Evolutionary conservation across 2,797 vertebrate species (phyloP).

Genomic region (Centropyge bicolor): DNA sequence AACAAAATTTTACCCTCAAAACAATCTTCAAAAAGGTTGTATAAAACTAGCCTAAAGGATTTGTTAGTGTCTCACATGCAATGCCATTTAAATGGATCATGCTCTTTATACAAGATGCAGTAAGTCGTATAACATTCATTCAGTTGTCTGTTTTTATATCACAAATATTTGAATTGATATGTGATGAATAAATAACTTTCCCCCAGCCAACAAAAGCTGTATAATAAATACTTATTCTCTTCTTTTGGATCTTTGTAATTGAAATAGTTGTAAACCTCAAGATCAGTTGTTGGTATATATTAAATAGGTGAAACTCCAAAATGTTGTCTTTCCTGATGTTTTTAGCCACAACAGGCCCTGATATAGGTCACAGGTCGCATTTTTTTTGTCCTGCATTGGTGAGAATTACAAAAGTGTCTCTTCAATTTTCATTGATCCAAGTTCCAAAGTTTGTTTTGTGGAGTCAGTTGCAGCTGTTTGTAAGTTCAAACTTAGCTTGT

Average conservation of each 20-base stretch:
- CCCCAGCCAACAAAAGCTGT: constrained; percentile 36
- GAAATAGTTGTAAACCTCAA: constrained; percentile 40
- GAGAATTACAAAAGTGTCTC: not conserved
- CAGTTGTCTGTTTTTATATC: constrained; percentile 47
- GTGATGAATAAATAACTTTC: constrained; percentile 32
- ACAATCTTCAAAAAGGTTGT: constrained; percentile 67
- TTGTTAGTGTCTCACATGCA: constrained; percentile 79
- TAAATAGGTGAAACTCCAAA: constrained; percentile 9
- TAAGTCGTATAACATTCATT: constrained; percentile 59
- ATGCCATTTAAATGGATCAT: constrained; percentile 73
- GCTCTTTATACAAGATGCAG: constrained; percentile 75
- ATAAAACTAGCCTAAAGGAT: constrained; percentile 75
- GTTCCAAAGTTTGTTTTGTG: not conserved
- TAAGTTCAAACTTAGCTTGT: constrained; percentile 11
- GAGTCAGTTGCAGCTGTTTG: constrained; percentile 11
- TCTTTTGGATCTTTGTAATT: constrained; percentile 4
- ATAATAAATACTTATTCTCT: constrained; percentile 25
- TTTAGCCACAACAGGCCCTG: constrained; percentile 29
- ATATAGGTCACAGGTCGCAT: constrained; percentile 25
- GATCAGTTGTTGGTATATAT: constrained; percentile 3
- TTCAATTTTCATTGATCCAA: not conserved
- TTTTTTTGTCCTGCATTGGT: not conserved
- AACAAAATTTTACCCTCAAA: constrained; percentile 57
- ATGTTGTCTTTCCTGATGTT: constrained; percentile 34
- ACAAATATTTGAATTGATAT: constrained; percentile 55